Evolutionary conservation across 1,140 invertebrate species (phyloP), one percentile per base, ranked within the genome.

Genomic region (Pararge aegeria): DNA sequence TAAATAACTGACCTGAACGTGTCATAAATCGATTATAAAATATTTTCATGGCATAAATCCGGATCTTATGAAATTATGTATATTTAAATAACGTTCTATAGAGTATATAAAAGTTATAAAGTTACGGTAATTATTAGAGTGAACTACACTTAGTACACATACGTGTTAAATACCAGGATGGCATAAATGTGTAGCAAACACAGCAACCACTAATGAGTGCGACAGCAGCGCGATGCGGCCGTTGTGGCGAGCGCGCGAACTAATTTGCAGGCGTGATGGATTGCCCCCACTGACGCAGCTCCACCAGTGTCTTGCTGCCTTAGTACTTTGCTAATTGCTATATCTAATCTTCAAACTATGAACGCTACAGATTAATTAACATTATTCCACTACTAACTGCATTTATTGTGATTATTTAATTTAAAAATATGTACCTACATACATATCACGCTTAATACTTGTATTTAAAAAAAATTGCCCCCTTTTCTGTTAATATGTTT

Each of bases 191-290:
- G 55, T 49, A 48, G 54, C 55, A 55, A 62, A 55, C 61, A 57
- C 61, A 59, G 69, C 54, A 64, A 85, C 83, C 85, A 63, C 83
- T 89, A 89, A 89, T 85, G 85, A 89, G 79, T 66, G 80, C 80
- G 76, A 80, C 82, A 79, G 79, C 75, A 75, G 85, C 82, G 85
- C 82, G 73, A 64, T 70, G 78, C 73, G 75, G 78, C 62, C 55
- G 68, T 57, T 76, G 85, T 64, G 82, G 79, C 70, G 63, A 61
- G 65, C 66, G 70, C 69, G 77, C 63, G 74, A 85, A 88, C 83
- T 85, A 88, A 87, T 88, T 83, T 77, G 72, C 62, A 61, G 56
- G 53, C 53, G 69, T 85, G 82, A 86, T 88, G 83, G 78, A 84
- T 88, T 81, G 77, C 68, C 59, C 55, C 54, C 56, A 63, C 61